Percentiles rank a stretch among this genome's conserved stretches.
These are phyloP conservation scores for Pangasianodon gigas DNA, from an alignment of 2,113 vertebrate species.

Conservation along the genomic window DNA sequence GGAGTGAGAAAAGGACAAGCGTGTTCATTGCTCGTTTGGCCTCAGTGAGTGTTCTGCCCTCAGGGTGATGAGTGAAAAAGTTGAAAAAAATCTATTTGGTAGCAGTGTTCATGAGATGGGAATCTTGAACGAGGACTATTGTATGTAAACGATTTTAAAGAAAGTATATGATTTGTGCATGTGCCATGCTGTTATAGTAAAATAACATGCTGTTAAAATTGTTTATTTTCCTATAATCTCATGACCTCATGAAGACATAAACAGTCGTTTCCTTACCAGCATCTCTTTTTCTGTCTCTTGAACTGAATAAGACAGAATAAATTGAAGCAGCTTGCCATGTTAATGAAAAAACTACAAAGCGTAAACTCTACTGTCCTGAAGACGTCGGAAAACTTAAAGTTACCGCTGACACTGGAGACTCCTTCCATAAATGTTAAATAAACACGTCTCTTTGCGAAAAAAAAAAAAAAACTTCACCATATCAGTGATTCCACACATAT, in stretches of 20 bases:
- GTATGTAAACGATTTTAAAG: not conserved
- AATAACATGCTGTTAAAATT: too few species aligned
- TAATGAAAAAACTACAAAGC: too few species aligned
- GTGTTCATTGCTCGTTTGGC: not conserved
- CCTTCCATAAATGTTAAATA: too few species aligned
- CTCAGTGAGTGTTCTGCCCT: not conserved
- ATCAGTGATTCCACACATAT: too few species aligned
- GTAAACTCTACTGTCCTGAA: too few species aligned
- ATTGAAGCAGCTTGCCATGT: too few species aligned
- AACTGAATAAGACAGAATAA: not conserved
- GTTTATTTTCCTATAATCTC: not conserved
- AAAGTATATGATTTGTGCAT: not conserved
- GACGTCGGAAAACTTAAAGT: too few species aligned
- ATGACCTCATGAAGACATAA: not conserved
- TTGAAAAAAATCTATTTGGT: not conserved
- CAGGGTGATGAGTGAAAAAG: not conserved
- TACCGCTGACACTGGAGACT: not conserved
- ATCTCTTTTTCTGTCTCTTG: too few species aligned
- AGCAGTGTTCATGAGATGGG: not conserved
- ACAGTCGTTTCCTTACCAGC: not conserved
- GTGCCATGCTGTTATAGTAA: not conserved
- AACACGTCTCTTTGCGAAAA: not conserved
- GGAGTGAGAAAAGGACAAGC: not conserved
- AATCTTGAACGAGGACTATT: not conserved
- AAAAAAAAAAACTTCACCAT: not conserved